A percentile compares a stretch with the other conserved stretches of the same genome.
Conservation (phyloP, 2,113 vertebrate genomes). For the Oplegnathus fasciatus region DNA sequence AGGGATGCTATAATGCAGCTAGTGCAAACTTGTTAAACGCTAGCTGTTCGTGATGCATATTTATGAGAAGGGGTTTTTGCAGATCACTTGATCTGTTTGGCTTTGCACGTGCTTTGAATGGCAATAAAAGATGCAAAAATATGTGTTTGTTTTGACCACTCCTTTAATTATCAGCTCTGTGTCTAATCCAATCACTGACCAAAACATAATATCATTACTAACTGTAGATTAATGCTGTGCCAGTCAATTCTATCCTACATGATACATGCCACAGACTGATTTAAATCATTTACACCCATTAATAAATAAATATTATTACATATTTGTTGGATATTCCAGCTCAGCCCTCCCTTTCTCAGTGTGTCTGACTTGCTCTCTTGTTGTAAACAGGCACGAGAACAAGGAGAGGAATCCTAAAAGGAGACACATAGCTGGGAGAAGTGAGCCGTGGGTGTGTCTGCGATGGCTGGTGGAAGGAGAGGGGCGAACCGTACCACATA, state of each 20-base stretch:
- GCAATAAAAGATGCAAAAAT: neutral
- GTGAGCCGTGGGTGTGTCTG: slow-evolving; percentile 67
- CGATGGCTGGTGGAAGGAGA: slow-evolving; percentile 95
- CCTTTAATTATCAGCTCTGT: neutral
- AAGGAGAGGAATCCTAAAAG: slow-evolving; percentile 14
- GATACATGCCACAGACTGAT: neutral
- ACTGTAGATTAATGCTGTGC: neutral
- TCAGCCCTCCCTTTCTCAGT: neutral
- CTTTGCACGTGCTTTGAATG: neutral
- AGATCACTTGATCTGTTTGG: neutral
- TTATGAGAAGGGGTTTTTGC: neutral
- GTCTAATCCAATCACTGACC: neutral
- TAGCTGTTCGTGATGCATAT: neutral
- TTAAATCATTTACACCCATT: neutral
- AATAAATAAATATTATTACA: neutral
- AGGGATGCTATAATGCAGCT: slow-evolving; percentile 10
- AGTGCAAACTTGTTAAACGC: neutral
- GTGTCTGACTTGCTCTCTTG: neutral
- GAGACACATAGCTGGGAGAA: slow-evolving; percentile 1
- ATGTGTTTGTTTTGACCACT: slow-evolving; percentile 25
- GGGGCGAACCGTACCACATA: slow-evolving; percentile 94
- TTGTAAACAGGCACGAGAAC: slow-evolving; percentile 19
- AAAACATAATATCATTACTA: neutral
- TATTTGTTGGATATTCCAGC: neutral
- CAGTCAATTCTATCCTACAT: neutral